Percentiles rank a stretch among this genome's conserved stretches.
Conservation (phyloP, 2,888 invertebrate genomes). For the Oxytorus armatus region DNA sequence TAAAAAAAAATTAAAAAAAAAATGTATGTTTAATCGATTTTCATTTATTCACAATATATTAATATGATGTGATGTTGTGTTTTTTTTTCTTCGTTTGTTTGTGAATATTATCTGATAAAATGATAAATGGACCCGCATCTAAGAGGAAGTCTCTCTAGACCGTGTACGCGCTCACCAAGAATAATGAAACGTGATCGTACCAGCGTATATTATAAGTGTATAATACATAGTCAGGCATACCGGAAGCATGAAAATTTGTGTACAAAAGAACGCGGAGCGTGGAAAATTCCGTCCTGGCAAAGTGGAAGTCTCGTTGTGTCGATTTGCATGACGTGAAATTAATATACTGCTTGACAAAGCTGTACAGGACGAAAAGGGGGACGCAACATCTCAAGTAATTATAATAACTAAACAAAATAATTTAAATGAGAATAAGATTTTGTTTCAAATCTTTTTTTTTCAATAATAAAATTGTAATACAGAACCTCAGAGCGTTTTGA, state of each 20-base stretch:
- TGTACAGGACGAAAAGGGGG: too few relatives aligned
- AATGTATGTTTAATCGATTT: too few relatives aligned
- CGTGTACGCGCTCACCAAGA: constrained; percentile 16
- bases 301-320: constrained; percentile 22
- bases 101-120: too few relatives aligned
- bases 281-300: background rate
- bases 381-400: too few relatives aligned
- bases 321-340: constrained; percentile 5
- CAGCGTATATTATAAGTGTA: constrained; percentile 2
- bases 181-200: constrained; percentile 44
- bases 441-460: too few relatives aligned
- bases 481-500: background rate
- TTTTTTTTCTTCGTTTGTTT: too few relatives aligned
- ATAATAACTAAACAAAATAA: too few relatives aligned
- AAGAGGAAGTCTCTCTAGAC: constrained; percentile 9
- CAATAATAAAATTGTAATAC: constrained; percentile 22
- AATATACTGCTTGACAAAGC: background rate
- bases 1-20: too few relatives aligned
- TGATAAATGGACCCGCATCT: constrained; percentile 36
- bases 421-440: too few relatives aligned
- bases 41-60: too few relatives aligned
- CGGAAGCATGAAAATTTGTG: constrained; percentile 7
- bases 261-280: constrained; percentile 15
- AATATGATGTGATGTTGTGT: too few relatives aligned
- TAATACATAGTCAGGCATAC: background rate